Evolutionary conservation across 2,113 vertebrate genomes (phyloP).

Genomic region (Nibea albiflora): DNA sequence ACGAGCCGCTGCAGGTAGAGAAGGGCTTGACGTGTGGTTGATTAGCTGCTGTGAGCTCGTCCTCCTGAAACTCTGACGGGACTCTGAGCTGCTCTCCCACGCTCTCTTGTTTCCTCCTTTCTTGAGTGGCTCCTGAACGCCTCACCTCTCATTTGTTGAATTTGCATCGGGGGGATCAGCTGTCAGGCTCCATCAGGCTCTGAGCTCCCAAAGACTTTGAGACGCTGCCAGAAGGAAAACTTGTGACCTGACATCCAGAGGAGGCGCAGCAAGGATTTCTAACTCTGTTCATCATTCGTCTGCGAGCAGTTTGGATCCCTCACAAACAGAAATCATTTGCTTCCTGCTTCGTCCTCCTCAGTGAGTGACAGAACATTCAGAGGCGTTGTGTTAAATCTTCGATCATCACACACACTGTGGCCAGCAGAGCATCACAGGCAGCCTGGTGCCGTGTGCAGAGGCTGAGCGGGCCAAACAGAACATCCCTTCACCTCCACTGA

Average conservation of each 20-base stretch:
- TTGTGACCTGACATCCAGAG: constrained; percentile 16
- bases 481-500: too few species aligned
- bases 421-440: too few species aligned
- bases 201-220: constrained; percentile 4
- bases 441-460: too few species aligned
- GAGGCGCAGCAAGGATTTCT: neutral
- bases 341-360: too few species aligned
- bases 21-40: too few species aligned
- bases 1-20: neutral
- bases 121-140: neutral
- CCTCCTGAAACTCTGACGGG: too few species aligned
- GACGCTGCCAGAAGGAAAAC: constrained; percentile 34
- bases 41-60: neutral
- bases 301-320: neutral
- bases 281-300: neutral
- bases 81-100: constrained; percentile 23
- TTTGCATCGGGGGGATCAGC: constrained; percentile 41
- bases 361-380: too few species aligned
- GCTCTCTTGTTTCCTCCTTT: neutral
- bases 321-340: neutral
- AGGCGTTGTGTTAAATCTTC: too few species aligned
- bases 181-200: constrained; percentile 40
- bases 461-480: too few species aligned
- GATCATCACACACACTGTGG: too few species aligned
- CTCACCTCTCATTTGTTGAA: constrained; percentile 45